Evolutionary conservation across 2,797 vertebrate species (phyloP).

Genomic region (Bovichtus diacanthus): DNA sequence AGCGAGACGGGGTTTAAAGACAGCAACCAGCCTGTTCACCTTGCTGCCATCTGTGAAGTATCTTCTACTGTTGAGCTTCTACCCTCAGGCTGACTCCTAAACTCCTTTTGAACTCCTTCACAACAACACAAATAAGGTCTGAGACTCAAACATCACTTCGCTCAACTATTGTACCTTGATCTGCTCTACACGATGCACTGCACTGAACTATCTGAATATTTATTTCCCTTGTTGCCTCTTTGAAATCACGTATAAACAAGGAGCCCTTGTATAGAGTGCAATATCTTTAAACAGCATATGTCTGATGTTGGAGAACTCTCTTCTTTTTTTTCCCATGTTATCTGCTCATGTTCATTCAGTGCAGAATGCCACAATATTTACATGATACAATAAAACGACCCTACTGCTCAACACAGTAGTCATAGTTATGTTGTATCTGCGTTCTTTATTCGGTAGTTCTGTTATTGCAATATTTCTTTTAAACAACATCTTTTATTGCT

Average conservation of each 20-base stretch:
- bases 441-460: not conserved
- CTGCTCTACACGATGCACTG: not conserved
- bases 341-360: constrained; percentile 2
- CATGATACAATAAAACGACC: not conserved
- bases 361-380: constrained; percentile 2
- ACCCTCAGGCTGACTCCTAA: constrained; percentile 26
- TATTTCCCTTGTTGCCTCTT: constrained; percentile 9
- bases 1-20: not conserved
- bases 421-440: not conserved
- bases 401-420: not conserved
- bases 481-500: not conserved
- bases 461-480: not conserved
- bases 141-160: constrained; percentile 6
- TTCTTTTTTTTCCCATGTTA: not conserved
- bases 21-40: not conserved
- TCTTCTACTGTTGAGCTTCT: constrained; percentile 17
- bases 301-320: not conserved
- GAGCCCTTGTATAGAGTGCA: not conserved
- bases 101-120: constrained; percentile 39
- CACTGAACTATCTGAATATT: constrained; percentile 19
- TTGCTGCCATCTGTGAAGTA: constrained; percentile 20
- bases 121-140: constrained; percentile 28
- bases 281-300: not conserved
- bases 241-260: constrained; percentile 23
- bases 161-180: constrained; percentile 5